Percentiles rank a stretch among this genome's conserved stretches.
phyloP scores from a whole-genome alignment of 2,888 invertebrate species.

The Arge pagana region DNA sequence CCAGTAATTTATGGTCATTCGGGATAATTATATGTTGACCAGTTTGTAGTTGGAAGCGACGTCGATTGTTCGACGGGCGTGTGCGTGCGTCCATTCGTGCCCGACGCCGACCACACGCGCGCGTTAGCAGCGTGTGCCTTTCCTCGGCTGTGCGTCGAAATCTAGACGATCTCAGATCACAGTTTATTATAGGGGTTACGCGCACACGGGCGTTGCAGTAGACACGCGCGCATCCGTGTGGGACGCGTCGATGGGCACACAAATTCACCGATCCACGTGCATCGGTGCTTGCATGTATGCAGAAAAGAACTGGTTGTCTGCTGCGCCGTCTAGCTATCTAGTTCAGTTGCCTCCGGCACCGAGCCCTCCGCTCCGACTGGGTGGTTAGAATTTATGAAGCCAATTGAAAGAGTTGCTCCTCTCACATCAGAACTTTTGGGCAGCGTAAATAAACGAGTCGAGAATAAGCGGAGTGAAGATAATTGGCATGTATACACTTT shows the following conservation, averaged over 20 bases:
- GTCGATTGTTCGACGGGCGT: too few species aligned
- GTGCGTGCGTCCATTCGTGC: too few species aligned
- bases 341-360: slow-evolving; percentile 33
- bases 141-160: slow-evolving; percentile 36
- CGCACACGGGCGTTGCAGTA: too few species aligned
- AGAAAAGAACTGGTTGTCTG: too few species aligned
- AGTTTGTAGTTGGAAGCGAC: slow-evolving; percentile 57
- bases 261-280: too few species aligned
- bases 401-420: slow-evolving; percentile 30
- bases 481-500: slow-evolving; percentile 46
- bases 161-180: slow-evolving; percentile 53
- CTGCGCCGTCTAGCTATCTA: slow-evolving; percentile 21
- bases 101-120: too few species aligned
- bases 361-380: slow-evolving; percentile 20
- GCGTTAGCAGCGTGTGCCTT: too few species aligned
- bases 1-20: slow-evolving; percentile 59
- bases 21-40: slow-evolving; percentile 59
- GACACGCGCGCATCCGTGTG: too few species aligned
- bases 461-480: slow-evolving; percentile 40
- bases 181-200: slow-evolving; percentile 54
- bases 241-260: not conserved
- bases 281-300: too few species aligned
- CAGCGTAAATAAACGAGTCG: slow-evolving; percentile 29
- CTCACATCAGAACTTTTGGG: slow-evolving; percentile 26
- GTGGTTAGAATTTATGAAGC: slow-evolving; percentile 42